phyloP scores from a whole-genome alignment of 2,797 vertebrate genomes.

The Sebastes trivittatus region DNA sequence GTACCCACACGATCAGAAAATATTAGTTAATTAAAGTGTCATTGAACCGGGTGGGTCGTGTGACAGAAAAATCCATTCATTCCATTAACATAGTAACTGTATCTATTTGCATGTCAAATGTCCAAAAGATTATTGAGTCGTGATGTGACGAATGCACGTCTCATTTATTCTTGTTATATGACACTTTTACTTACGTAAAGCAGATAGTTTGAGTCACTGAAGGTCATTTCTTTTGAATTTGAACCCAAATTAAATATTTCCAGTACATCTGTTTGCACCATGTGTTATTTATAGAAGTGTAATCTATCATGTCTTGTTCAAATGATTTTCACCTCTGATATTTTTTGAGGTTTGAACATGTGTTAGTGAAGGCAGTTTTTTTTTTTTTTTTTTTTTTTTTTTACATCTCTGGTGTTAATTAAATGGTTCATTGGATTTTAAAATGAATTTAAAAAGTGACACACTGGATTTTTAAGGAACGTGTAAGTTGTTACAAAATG shows the following conservation, averaged over 20 bases:
- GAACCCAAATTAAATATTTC: not conserved
- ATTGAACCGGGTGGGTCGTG: constrained; percentile 50
- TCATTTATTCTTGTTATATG: constrained; percentile 64
- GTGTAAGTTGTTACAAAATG: constrained; percentile 20
- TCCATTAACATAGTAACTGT: constrained; percentile 75
- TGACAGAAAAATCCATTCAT: constrained; percentile 76
- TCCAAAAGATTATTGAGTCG: constrained; percentile 64
- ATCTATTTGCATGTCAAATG: constrained; percentile 77
- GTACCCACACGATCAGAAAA: constrained; percentile 41
- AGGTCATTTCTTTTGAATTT: constrained; percentile 32
- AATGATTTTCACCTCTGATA: not conserved
- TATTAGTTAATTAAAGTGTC: constrained; percentile 73
- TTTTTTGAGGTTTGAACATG: constrained; percentile 17
- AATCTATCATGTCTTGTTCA: not conserved
- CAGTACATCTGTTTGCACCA: not conserved
- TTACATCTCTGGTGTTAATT: constrained; percentile 44
- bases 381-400: not conserved
- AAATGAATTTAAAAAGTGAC: constrained; percentile 36
- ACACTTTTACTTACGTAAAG: constrained; percentile 44
- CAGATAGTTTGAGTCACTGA: not conserved
- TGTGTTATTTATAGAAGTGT: not conserved
- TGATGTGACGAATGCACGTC: constrained; percentile 65
- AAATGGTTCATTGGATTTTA: constrained; percentile 46
- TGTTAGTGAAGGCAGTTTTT: not conserved
- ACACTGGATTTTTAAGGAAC: not conserved